Percentiles rank a stretch among this genome's conserved stretches.
Conservation (phyloP, 2,888 invertebrate species). For the Drosophila meridiana region DNA sequence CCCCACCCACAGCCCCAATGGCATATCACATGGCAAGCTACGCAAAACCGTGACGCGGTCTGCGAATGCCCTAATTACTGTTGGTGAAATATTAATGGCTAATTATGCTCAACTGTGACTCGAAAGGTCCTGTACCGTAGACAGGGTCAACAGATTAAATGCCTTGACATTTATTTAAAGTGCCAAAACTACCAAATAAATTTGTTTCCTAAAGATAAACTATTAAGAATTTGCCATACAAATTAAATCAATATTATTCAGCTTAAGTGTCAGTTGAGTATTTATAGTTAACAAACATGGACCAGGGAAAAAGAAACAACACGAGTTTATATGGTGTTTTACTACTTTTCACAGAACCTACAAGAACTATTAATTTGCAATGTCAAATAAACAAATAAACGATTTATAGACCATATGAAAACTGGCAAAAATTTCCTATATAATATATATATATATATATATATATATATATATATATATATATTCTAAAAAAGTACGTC, state of each 20-base stretch:
- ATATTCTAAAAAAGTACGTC: background rate
- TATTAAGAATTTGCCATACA: background rate
- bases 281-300: background rate
- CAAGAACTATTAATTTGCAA: too few relatives aligned
- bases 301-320: background rate
- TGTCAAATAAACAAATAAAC: background rate
- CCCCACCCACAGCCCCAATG: slow-evolving; percentile 38
- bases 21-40: slow-evolving; percentile 12
- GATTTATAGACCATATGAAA: background rate
- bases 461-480: slow-evolving; percentile 4
- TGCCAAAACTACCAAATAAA: background rate
- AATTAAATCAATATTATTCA: background rate
- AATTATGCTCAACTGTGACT: slow-evolving; percentile 63
- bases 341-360: too few relatives aligned
- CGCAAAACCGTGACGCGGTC: slow-evolving; percentile 42
- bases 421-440: background rate
- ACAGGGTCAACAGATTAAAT: slow-evolving; percentile 39
- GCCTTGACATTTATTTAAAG: slow-evolving; percentile 23
- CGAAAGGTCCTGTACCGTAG: slow-evolving; percentile 21
- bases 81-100: slow-evolving; percentile 77
- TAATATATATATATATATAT: slow-evolving; percentile 3
- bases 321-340: too few relatives aligned
- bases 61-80: slow-evolving; percentile 57
- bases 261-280: background rate
- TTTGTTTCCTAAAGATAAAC: background rate